Base-by-base conservation (phyloP, 2,888 invertebrate species). In the Itoplectis maculator region DNA sequence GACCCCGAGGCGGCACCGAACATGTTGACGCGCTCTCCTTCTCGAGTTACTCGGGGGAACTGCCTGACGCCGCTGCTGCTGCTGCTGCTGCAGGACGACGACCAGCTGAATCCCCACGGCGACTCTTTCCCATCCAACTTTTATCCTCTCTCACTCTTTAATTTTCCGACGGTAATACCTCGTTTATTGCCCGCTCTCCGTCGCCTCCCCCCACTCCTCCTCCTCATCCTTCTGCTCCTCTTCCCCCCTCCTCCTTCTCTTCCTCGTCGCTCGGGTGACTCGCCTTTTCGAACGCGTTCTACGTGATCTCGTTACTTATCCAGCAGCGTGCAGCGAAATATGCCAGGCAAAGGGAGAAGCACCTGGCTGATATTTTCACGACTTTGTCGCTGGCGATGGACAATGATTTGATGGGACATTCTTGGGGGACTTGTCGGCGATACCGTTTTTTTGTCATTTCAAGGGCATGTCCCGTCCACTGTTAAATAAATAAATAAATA, bases 21-120 rank as follows among this genome's bases (percentile, higher is more conserved):
- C 84, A 82, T 84, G 80, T 83, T 84, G 29, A 29, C 66, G 77
- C 83, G 81, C 83, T 80, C 83, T 80, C 81, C 79, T 86, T 85
- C 85, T 86, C 84, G 82, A 84, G 85, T 86, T 87, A 86, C 86
- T 74, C 84, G 78, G 11, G 54, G 61, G 59, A 56, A 69, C 61
- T 74, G 63, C 74, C 73, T 68, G 65, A 49, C 5, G 79, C 68
- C 61, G 49, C 81, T 81, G 69, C 76, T 29, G 29, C 29, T 29
- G 79, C 68, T 66, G 42, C 81, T 81, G 69, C 76, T n/a, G n/a
- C n/a, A n/a, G n/a, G n/a, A n/a, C n/a, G n/a, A 68, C 73, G 76
- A 75, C 68, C 59, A 70, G 51, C 75, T 65, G n/a, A 49, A 59
- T 65, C 68, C 54, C 73, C 51, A 35, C 18, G 68, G n/a, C 40